Evolutionary conservation across 1,140 invertebrate genomes (phyloP).

Genomic region (Campoletis sonorensis): DNA sequence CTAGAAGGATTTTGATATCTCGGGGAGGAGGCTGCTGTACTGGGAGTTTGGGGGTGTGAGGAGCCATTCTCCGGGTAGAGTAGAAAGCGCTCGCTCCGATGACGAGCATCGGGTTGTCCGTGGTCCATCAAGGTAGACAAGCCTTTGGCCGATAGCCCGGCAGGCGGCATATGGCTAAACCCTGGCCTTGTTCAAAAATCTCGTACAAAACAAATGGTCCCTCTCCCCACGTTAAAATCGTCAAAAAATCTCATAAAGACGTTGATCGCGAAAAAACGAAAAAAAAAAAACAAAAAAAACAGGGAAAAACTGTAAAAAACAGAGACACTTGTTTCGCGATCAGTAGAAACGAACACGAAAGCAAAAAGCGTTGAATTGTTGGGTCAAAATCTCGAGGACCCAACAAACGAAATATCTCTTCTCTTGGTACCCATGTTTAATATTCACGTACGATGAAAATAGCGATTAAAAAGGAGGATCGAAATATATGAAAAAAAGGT

Average conservation of each 20-base stretch:
- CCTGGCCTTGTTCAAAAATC: slow-evolving; percentile 53
- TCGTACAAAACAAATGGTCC: slow-evolving; percentile 9
- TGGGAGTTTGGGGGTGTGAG: slow-evolving; percentile 64
- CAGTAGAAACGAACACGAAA: not conserved
- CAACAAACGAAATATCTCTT: slow-evolving; percentile 8
- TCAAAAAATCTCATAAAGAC: not conserved
- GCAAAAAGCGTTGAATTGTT: not conserved
- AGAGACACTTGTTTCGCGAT: too few relatives aligned
- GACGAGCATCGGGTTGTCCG: slow-evolving; percentile 76
- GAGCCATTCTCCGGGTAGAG: slow-evolving; percentile 74
- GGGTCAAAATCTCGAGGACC: slow-evolving; percentile 32
- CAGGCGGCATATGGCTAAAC: slow-evolving; percentile 75
- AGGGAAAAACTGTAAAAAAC: not conserved
- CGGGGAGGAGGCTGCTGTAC: slow-evolving; percentile 67
- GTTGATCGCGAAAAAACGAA: not conserved
- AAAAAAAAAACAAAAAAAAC: not conserved
- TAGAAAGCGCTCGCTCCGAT: slow-evolving; percentile 75
- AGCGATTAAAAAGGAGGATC: not conserved
- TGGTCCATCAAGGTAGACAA: slow-evolving; percentile 77
- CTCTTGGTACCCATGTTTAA: slow-evolving; percentile 25
- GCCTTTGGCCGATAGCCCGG: slow-evolving; percentile 75
- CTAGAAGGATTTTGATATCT: slow-evolving; percentile 68
- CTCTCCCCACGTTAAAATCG: slow-evolving; percentile 52
- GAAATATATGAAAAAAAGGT: slow-evolving; percentile 8
- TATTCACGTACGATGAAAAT: too few relatives aligned